Evolutionary conservation across 2,888 invertebrate genomes (phyloP).

Genomic region (Coelogynopora nodosa): DNA sequence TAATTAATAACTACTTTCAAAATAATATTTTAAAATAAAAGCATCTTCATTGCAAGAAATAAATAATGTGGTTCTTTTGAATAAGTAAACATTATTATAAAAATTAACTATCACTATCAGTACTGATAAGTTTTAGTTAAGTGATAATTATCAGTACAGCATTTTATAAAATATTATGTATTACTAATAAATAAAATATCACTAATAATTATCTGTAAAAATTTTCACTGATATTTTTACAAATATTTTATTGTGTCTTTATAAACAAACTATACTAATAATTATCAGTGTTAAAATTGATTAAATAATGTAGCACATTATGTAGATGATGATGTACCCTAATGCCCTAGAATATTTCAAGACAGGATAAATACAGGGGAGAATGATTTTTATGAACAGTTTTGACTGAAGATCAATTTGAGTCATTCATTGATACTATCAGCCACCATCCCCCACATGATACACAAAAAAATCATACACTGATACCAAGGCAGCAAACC

Average conservation of each 20-base stretch:
- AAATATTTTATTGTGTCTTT: neutral
- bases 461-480: neutral
- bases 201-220: neutral
- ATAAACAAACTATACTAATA: neutral
- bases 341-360: neutral
- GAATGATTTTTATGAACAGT: neutral
- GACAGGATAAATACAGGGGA: neutral
- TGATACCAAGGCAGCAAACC: neutral
- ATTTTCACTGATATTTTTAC: neutral
- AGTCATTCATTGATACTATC: neutral
- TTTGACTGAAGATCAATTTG: neutral
- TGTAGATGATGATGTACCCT: neutral
- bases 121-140: neutral
- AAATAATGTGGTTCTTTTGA: too few relatives aligned
- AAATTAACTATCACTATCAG: too few relatives aligned
- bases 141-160: neutral
- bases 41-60: too few relatives aligned
- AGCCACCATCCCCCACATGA: neutral
- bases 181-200: neutral
- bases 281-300: neutral
- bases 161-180: neutral
- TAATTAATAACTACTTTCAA: too few relatives aligned
- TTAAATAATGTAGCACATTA: neutral
- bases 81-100: too few relatives aligned
- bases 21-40: too few relatives aligned